Evolutionary conservation across 2,888 invertebrate genomes (phyloP).

Genomic region (Athalia cordata): DNA sequence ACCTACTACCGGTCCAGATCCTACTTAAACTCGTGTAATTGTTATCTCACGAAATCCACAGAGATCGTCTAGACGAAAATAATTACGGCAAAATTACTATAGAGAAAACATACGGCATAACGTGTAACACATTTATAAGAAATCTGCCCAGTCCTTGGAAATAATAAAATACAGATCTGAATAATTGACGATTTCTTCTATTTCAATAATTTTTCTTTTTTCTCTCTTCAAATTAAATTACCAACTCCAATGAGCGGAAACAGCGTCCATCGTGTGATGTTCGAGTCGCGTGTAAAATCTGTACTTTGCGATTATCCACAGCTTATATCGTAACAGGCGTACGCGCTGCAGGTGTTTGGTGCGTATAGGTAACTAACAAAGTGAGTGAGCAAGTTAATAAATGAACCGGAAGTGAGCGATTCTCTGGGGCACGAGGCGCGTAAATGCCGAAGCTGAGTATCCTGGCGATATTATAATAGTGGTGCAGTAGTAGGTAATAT

Average conservation of each 20-base stretch:
- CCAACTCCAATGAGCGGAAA: no score
- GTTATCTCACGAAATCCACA: conserved; percentile 59
- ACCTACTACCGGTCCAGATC: conserved; percentile 35
- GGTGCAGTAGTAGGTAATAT: background rate
- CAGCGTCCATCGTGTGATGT: background rate
- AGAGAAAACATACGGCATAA: background rate
- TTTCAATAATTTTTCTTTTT: no score
- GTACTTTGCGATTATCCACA: no score
- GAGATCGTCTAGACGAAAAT: conserved; percentile 64
- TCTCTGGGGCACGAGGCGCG: conserved; percentile 25
- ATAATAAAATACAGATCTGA: background rate
- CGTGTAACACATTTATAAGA: background rate
- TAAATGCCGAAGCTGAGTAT: conserved; percentile 3
- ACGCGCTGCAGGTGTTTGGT: no score
- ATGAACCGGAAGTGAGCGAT: conserved; percentile 20
- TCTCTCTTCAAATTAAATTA: no score
- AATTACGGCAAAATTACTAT: conserved; percentile 61
- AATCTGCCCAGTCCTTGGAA: background rate
- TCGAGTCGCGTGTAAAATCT: background rate
- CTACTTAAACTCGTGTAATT: conserved; percentile 57
- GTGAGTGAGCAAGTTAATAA: background rate
- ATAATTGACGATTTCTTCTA: no score
- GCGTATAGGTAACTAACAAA: background rate
- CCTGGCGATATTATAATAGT: background rate
- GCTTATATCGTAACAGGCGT: no score